A percentile compares a stretch with the other conserved stretches of the same genome.
These are phyloP conservation scores for Xanthostigma xanthostigma DNA, from an alignment of 2,888 invertebrate genomes.

Conservation along the genomic window DNA sequence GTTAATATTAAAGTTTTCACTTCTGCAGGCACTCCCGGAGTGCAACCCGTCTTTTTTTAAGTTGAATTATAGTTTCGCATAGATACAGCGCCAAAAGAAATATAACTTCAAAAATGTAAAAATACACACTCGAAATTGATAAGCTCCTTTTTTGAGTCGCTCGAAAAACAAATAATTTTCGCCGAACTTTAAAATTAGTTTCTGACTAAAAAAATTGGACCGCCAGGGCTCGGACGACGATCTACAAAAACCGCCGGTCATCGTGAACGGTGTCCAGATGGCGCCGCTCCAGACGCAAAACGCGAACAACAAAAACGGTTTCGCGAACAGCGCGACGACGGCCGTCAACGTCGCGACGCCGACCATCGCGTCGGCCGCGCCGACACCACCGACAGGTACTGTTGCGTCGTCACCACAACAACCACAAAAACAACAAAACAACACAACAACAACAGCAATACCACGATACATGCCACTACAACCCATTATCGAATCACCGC, in stretches of 20 bases:
- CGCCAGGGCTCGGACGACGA: not conserved
- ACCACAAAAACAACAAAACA: not conserved
- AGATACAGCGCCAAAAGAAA: no score
- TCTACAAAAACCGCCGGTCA: not conserved
- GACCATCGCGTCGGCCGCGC: conserved; percentile 15
- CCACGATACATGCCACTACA: conserved; percentile 9
- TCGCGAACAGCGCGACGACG: no score
- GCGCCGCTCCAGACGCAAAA: not conserved
- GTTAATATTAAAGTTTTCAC: no score
- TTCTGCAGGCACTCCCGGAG: no score
- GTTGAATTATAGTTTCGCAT: no score
- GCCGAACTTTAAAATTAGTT: no score
- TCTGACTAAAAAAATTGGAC: no score
- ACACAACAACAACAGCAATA: conserved; percentile 1
- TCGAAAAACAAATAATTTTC: conserved; percentile 12
- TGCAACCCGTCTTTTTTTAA: no score
- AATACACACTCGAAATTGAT: no score
- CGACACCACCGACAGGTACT: conserved; percentile 10
- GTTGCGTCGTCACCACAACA: not conserved
- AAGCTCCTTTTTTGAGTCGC: no score
- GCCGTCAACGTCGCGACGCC: not conserved
- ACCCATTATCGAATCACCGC: conserved; percentile 13
- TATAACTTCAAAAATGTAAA: no score
- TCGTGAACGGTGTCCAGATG: not conserved
- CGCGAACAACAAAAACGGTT: not conserved